A percentile compares a stretch with the other conserved stretches of the same genome.
Evolutionary conservation across 2,888 invertebrate genomes (phyloP).

Genomic region (Himalopsyche kuldschensis): DNA sequence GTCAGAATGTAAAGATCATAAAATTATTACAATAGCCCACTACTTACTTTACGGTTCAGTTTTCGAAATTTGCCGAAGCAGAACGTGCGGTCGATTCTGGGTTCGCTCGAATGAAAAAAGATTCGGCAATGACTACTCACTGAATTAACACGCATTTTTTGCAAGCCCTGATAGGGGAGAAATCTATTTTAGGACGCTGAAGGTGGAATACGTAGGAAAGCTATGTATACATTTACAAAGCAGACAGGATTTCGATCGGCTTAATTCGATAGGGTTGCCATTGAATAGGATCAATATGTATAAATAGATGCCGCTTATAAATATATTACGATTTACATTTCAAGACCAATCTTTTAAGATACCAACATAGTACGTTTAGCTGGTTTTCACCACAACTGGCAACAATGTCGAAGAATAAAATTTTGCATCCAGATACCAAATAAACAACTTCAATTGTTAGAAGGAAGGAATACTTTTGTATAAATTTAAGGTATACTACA

Average conservation of each 20-base stretch:
- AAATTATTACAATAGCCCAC: too few relatives aligned
- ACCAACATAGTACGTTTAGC: too few relatives aligned
- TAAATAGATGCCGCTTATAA: too few relatives aligned
- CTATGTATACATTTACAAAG: neutral
- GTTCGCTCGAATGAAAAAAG: neutral
- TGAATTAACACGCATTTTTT: neutral
- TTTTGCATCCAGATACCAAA: too few relatives aligned
- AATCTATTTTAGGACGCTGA: neutral
- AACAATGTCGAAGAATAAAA: too few relatives aligned
- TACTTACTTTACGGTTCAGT: neutral
- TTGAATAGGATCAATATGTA: neutral
- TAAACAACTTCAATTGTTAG: too few relatives aligned
- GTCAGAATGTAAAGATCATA: too few relatives aligned
- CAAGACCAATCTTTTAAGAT: too few relatives aligned
- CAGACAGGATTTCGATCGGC: neutral
- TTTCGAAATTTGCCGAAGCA: neutral
- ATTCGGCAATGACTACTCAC: neutral
- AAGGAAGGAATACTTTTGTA: too few relatives aligned
- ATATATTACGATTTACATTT: too few relatives aligned
- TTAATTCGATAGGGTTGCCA: neutral
- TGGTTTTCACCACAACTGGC: too few relatives aligned
- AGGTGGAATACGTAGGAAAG: neutral
- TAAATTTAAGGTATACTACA: too few relatives aligned
- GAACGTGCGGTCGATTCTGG: neutral
- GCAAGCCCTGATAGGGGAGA: neutral